These are phyloP conservation scores for Gonatopus flavifemur DNA, from an alignment of 1,140 invertebrate species.

Conservation along the genomic window DNA sequence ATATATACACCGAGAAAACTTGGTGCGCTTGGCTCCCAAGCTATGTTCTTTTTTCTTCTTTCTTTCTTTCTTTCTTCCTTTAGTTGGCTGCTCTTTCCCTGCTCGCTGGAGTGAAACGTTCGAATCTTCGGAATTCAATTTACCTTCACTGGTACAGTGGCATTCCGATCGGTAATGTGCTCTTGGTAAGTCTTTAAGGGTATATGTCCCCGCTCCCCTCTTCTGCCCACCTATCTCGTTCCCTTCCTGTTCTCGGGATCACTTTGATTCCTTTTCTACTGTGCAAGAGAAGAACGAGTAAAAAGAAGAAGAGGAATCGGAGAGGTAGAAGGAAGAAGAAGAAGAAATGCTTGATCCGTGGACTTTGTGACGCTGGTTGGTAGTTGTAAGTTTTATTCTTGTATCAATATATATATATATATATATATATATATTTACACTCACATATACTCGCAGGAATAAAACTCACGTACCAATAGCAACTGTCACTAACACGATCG, in stretches of 20 bases:
- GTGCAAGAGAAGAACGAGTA: too few relatives aligned
- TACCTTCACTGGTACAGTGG: conserved; percentile 41
- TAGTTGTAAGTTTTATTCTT: too few relatives aligned
- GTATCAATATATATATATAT: too few relatives aligned
- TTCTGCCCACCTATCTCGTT: not conserved
- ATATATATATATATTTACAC: too few relatives aligned
- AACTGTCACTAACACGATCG: too few relatives aligned
- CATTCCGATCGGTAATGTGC: conserved; percentile 38
- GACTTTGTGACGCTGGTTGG: too few relatives aligned
- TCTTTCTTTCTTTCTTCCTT: not conserved
- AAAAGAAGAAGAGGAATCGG: not conserved
- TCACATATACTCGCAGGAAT: too few relatives aligned
- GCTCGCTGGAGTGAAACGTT: not conserved
- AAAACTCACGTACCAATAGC: too few relatives aligned
- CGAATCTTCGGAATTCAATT: conserved; percentile 25
- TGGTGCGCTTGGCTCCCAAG: not conserved
- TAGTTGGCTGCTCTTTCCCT: too few relatives aligned
- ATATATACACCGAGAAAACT: too few relatives aligned
- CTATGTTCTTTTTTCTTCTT: not conserved
- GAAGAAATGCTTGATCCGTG: too few relatives aligned
- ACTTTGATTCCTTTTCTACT: not conserved
- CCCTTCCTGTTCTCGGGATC: not conserved
- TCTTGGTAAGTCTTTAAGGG: conserved; percentile 19
- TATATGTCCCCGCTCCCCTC: too few relatives aligned
- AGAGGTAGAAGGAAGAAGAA: conserved; percentile 4